Percentiles rank a stretch among this genome's conserved stretches.
Evolutionary conservation across 2,888 invertebrate genomes (phyloP).

Genomic region (Caenorhabditis panamensis): DNA sequence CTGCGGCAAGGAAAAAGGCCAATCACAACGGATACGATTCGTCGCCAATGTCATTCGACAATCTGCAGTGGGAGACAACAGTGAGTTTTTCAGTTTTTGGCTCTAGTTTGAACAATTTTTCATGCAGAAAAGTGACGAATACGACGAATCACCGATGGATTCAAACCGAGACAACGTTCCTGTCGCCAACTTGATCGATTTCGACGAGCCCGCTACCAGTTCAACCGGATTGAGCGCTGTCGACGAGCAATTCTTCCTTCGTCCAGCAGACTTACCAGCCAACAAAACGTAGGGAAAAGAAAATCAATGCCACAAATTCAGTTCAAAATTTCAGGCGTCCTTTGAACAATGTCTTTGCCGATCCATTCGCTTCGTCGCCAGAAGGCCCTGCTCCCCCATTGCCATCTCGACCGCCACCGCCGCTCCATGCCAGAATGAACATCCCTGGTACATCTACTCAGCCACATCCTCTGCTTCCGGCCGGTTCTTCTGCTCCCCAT

Average conservation of each 20-base stretch:
- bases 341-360: conserved; percentile 34
- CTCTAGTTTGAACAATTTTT: too few relatives aligned
- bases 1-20: conserved; percentile 42
- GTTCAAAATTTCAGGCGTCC: conserved; percentile 11
- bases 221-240: conserved; percentile 17
- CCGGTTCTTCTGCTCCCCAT: conserved; percentile 50
- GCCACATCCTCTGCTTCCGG: conserved; percentile 2
- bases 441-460: conserved; percentile 14
- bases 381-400: conserved; percentile 47
- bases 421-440: conserved; percentile 21
- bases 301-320: background rate
- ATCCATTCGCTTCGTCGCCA: conserved; percentile 45
- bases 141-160: conserved; percentile 30
- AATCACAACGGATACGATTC: conserved; percentile 37
- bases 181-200: conserved; percentile 58
- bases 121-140: conserved; percentile 45
- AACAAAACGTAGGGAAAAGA: conserved; percentile 6
- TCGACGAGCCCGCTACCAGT: conserved; percentile 43
- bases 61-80: conserved; percentile 67
- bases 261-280: conserved; percentile 24
- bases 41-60: conserved; percentile 68
- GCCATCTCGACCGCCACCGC: conserved; percentile 45
- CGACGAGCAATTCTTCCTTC: conserved; percentile 41
- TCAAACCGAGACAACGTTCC: conserved; percentile 24
- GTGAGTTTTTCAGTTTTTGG: background rate